These are phyloP conservation scores for Aelia acuminata DNA, from an alignment of 2,888 invertebrate species.

Conservation along the genomic window DNA sequence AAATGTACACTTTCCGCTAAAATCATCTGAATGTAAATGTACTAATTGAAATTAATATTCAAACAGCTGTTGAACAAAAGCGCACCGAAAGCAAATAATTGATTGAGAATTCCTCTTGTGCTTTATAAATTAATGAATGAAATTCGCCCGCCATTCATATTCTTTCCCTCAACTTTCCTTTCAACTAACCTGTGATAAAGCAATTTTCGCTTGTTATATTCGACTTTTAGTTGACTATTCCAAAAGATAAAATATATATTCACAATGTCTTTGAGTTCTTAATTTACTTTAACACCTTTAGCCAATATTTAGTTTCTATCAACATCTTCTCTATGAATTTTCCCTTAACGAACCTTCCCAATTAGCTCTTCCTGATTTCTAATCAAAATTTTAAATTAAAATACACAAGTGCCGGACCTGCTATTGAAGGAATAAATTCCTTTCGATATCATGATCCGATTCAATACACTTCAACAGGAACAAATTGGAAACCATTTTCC, in stretches of 20 bases:
- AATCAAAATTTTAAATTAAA: neutral
- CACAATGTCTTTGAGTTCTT: neutral
- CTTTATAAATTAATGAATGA: neutral
- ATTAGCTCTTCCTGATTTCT: no score
- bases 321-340: neutral
- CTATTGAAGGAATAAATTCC: neutral
- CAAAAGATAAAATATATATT: neutral
- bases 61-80: no score
- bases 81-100: neutral
- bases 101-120: neutral
- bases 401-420: neutral
- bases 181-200: fast-evolving
- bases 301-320: neutral
- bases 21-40: no score
- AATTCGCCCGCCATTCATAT: neutral
- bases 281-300: neutral
- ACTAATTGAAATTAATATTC: no score
- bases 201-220: neutral
- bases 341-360: neutral
- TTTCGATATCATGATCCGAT: neutral
- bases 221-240: neutral
- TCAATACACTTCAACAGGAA: neutral
- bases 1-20: no score
- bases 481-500: neutral
- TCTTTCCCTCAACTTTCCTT: neutral